Percentiles rank a stretch among this genome's conserved stretches.
These are phyloP conservation scores for Artibeus lituratus DNA, from an alignment of 2,797 vertebrate genomes.

Conservation along the genomic window DNA sequence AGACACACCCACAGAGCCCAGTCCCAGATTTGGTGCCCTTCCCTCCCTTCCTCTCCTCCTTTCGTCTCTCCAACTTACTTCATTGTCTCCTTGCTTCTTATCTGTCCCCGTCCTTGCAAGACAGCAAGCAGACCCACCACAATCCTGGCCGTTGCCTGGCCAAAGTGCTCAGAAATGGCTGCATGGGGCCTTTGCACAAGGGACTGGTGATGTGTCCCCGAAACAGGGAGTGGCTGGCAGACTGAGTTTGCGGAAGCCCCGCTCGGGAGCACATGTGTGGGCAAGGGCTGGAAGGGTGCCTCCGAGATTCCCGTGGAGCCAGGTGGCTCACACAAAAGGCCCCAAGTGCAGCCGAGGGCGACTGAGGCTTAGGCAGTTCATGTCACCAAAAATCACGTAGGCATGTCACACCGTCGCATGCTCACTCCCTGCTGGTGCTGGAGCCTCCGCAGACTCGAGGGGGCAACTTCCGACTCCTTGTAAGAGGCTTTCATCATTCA, in stretches of 20 bases:
- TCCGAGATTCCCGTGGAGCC: slow-evolving; percentile 32
- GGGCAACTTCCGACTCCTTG: not conserved
- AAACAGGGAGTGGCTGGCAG: slow-evolving; percentile 46
- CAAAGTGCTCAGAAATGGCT: slow-evolving; percentile 37
- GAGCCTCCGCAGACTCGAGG: not conserved
- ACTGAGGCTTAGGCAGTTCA: slow-evolving; percentile 27
- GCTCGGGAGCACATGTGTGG: not conserved
- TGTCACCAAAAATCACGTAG: slow-evolving; percentile 36
- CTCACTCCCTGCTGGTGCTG: not conserved
- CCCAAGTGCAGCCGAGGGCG: slow-evolving; percentile 60
- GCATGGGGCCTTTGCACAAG: slow-evolving; percentile 15
- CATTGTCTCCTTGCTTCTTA: slow-evolving; percentile 16
- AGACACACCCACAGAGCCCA: not conserved
- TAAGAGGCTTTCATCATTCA: slow-evolving; percentile 7
- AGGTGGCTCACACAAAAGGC: slow-evolving; percentile 41
- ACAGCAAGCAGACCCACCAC: not conserved
- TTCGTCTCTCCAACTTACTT: not conserved
- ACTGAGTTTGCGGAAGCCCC: not conserved
- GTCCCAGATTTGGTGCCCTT: not conserved
- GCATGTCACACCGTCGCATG: not conserved
- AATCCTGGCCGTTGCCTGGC: not conserved
- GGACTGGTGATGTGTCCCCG: slow-evolving; percentile 34
- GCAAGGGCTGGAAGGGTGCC: not conserved
- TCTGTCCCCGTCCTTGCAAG: not conserved
- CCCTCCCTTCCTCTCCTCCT: no score